Evolutionary conservation across 2,888 invertebrate genomes (phyloP).

Genomic region (Chromoteleia sp.): DNA sequence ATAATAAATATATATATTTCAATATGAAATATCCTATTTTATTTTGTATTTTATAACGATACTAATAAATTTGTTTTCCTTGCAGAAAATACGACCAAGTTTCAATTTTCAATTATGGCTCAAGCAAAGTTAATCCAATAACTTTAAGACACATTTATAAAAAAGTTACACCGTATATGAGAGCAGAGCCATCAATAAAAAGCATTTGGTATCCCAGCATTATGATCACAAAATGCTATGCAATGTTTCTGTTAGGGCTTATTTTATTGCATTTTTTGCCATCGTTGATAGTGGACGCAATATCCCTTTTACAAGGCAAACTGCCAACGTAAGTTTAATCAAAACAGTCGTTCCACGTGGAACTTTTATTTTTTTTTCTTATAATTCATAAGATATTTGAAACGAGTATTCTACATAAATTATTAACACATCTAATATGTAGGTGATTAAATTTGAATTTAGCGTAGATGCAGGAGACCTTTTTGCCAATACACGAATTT

Average conservation of each 20-base stretch:
- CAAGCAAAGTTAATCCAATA: slow-evolving; percentile 89
- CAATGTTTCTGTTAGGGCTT: slow-evolving; percentile 68
- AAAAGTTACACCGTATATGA: slow-evolving; percentile 11
- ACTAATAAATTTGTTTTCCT: slow-evolving; percentile 14
- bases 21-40: no score
- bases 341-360: no score
- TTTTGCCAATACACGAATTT: no score
- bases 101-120: slow-evolving; percentile 93
- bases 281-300: slow-evolving; percentile 72
- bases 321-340: slow-evolving; percentile 75
- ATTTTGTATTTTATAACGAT: no score
- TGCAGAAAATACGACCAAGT: slow-evolving; percentile 74
- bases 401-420: no score
- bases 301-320: slow-evolving; percentile 70
- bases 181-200: slow-evolving; percentile 65
- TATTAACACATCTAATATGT: no score
- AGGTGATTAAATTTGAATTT: no score
- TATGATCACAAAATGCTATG: slow-evolving; percentile 32
- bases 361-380: no score
- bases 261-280: slow-evolving; percentile 75
- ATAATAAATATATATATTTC: no score
- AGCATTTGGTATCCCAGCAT: slow-evolving; percentile 69
- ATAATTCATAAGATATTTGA: no score
- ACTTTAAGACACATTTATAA: slow-evolving; percentile 50
- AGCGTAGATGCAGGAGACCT: no score